Base-by-base conservation (phyloP, 1,140 invertebrate species). In the Brachionus calyciflorus region DNA sequence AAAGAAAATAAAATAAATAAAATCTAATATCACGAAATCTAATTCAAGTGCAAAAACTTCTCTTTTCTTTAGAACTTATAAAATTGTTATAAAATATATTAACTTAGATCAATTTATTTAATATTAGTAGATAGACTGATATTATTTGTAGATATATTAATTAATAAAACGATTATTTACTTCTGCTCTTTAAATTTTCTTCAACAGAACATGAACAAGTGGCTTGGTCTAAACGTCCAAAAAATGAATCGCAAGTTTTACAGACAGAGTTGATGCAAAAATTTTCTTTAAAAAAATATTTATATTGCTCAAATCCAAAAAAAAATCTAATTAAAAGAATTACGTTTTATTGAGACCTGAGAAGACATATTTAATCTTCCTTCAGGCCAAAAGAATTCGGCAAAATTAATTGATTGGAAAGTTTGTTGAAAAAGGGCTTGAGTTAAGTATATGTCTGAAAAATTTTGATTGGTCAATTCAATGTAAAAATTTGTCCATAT, bases 401-500 rank as follows among this genome's bases (percentile, higher is more conserved):
- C 40, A 19, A 46, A 44, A 26, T 41, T 19, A 9, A 44, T 65
- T 26, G 19, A 14, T 41, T 28, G 17, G 17, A 65, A 12, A 10
- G 14, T 26, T 44, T 65, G 60, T 14, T 65, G 37, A 19, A 65
- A 10, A 24, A 65, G 6, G 5, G 60, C 60, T 12, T 65, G 60
- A 21, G 19, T 17, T 26, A 65, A 44, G 17, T 24, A 65, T n/a
- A 65, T 10, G 28, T 44, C 44, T 44, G 21, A 37, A 65, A 14
- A 33, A 17, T 60, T 17, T 40, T 6, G 12, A 1, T 19, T 46
- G 1, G 24, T 44, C 10, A 65, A 41, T 1, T 41, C 19, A 3
- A 60, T 40, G 17, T 60, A 28, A 37, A 60, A 60, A 33, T 60
- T 33, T 3, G 55, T n/a, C 30, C 55, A 33, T 17, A 60, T 60